phyloP scores from a whole-genome alignment of 2,888 invertebrate genomes.

The Apamea sordens region DNA sequence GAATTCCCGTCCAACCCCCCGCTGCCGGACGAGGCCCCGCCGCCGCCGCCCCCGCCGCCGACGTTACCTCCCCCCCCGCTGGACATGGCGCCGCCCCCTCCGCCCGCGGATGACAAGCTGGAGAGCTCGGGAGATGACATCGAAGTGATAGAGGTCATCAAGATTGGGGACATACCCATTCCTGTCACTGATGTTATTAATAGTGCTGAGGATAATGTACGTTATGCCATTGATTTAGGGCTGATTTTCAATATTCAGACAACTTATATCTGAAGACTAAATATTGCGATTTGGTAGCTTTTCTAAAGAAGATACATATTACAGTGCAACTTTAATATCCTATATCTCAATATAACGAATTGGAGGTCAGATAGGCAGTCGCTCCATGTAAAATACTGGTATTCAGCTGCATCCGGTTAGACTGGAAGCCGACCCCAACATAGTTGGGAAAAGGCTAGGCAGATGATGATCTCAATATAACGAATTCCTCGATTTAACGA shows the following conservation, averaged over 20 bases:
- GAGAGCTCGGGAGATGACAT: conserved; percentile 68
- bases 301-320: background rate
- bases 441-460: no score
- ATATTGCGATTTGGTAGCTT: background rate
- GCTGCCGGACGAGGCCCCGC: conserved; percentile 85
- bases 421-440: no score
- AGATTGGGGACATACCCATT: conserved; percentile 79
- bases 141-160: conserved; percentile 75
- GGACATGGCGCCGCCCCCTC: conserved; percentile 30
- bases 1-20: conserved; percentile 86
- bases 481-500: no score
- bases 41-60: conserved; percentile 72
- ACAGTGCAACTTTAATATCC: no score
- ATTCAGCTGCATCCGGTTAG: no score
- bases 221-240: conserved; percentile 46
- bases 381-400: no score
- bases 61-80: conserved; percentile 55
- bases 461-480: no score
- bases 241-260: background rate
- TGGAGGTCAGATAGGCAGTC: no score
- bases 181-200: conserved; percentile 75
- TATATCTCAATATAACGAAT: no score
- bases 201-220: conserved; percentile 79
- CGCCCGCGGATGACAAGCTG: conserved; percentile 44
- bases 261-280: background rate